Base-by-base conservation (phyloP, 1,140 invertebrate species). In the Aphaenogaster rudis region DNA sequence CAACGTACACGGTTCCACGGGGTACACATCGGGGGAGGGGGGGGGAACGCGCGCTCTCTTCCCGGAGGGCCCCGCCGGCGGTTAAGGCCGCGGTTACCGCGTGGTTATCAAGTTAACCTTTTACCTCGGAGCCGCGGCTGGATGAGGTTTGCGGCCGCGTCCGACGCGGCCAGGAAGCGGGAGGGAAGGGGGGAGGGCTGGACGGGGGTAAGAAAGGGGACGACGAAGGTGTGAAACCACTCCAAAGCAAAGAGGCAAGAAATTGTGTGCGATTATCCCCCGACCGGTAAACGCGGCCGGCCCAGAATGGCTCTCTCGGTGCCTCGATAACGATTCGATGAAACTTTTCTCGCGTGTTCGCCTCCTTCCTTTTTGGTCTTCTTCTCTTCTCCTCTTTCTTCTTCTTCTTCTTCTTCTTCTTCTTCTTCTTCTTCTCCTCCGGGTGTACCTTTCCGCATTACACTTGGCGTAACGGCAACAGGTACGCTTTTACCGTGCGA, bases 101-200 rank as follows among this genome's bases (percentile, higher is more conserved):
- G 90, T 94, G 93, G 94, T 95, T 94, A 95, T 95, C 94, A 94
- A 94, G 93, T 94, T 95, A 95, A 95, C 95, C 95, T 94, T 95
- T 95, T 94, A 94, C 93, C 94, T 94, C 92, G 92, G 91, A 88
- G 88, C 84, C 90, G 88, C 90, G 92, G 57, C 79, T 66, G 67
- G 88, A 87, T 42, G 88, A 87, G 89, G 64, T 84, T 84, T 91
- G 90, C 87, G 90, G 90, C 90, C 63, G 84, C 61, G 39, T 54
- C 69, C 13, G 87, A 61, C 54, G 87, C 69, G 66, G 88, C 66
- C 48, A 57, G 71, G 54, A 66, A 79, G 71, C 48, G 57, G 71
- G 54, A 66, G 79, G 71, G 64, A 79, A 59, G 59, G 15, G 79
- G 79, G 42, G 71, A 88, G 50, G n/a, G 54, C 54, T 28, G 61